Percentiles rank a stretch among this genome's conserved stretches.
Evolutionary conservation across 2,797 vertebrate genomes (phyloP).

Genomic region (Enteromius mattozi): DNA sequence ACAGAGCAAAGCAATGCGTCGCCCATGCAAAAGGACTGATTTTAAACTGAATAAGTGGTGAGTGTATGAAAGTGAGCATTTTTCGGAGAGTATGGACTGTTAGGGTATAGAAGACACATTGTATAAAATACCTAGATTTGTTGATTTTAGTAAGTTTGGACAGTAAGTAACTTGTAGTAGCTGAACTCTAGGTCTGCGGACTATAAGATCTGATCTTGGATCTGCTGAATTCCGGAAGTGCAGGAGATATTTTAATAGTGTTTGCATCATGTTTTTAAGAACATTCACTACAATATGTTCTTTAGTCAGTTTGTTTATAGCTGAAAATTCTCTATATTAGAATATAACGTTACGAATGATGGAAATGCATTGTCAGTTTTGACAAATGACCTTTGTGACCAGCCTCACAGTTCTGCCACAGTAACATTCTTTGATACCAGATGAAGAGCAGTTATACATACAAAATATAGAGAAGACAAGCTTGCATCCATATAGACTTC

Average conservation of each 20-base stretch:
- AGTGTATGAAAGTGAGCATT: constrained; percentile 34
- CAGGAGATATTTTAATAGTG: background rate
- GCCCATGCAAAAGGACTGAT: constrained; percentile 57
- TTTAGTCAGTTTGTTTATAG: constrained; percentile 20
- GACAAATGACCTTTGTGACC: background rate
- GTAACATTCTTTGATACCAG: constrained; percentile 14
- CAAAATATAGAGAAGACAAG: constrained; percentile 15
- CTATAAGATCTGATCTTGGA: constrained; percentile 14
- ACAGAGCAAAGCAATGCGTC: constrained; percentile 63
- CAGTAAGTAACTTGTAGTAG: background rate
- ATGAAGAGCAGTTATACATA: constrained; percentile 22
- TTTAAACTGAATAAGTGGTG: constrained; percentile 21
- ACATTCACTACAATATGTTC: constrained; percentile 6
- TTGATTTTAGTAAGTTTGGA: background rate
- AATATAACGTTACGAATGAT: background rate
- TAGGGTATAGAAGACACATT: background rate
- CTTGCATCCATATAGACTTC: background rate
- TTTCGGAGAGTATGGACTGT: constrained; percentile 19
- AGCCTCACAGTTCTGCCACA: background rate
- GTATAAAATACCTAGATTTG: background rate
- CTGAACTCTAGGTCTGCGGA: background rate
- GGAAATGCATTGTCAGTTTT: background rate
- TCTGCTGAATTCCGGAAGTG: constrained; percentile 7
- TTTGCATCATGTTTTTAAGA: background rate
- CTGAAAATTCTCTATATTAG: background rate